Percentiles rank a stretch among this genome's conserved stretches.
phyloP scores from a whole-genome alignment of 2,888 invertebrate genomes.

The Bhutanitis thaidina region DNA sequence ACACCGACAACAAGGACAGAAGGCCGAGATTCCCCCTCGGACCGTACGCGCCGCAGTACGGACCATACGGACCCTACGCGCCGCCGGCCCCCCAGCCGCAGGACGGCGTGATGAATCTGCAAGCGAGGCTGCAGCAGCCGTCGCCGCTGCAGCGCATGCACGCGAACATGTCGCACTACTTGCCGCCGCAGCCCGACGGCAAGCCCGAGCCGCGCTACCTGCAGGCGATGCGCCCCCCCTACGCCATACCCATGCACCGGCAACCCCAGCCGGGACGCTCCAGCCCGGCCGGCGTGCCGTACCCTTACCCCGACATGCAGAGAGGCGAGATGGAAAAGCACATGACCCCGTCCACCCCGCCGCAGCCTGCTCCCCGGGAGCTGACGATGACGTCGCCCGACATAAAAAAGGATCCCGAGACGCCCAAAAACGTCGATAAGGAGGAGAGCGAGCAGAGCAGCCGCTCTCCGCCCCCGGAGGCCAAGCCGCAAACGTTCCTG shows the following conservation, averaged over 20 bases:
- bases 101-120: conserved; percentile 22
- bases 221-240: conserved; percentile 25
- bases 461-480: conserved; percentile 26
- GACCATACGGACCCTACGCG: conserved; percentile 68
- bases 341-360: conserved; percentile 6
- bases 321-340: conserved; percentile 30
- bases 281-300: conserved; percentile 13
- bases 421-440: conserved; percentile 10
- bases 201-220: conserved; percentile 8
- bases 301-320: conserved; percentile 34
- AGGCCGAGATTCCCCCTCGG: conserved; percentile 65
- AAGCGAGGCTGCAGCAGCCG: conserved; percentile 23
- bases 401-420: not conserved
- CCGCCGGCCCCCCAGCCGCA: conserved; percentile 34
- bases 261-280: conserved; percentile 28
- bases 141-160: conserved; percentile 24
- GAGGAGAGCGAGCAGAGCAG: conserved; percentile 20
- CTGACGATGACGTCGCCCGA: conserved; percentile 16
- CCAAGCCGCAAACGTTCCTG: conserved; percentile 27
- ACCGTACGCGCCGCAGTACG: conserved; percentile 72
- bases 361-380: conserved; percentile 15
- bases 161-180: conserved; percentile 23
- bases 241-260: conserved; percentile 15
- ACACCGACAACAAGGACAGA: conserved; percentile 68
- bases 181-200: conserved; percentile 16